Evolutionary conservation across 2,113 vertebrate genomes (phyloP).

Genomic region (Dunckerocampus dactyliophorus): DNA sequence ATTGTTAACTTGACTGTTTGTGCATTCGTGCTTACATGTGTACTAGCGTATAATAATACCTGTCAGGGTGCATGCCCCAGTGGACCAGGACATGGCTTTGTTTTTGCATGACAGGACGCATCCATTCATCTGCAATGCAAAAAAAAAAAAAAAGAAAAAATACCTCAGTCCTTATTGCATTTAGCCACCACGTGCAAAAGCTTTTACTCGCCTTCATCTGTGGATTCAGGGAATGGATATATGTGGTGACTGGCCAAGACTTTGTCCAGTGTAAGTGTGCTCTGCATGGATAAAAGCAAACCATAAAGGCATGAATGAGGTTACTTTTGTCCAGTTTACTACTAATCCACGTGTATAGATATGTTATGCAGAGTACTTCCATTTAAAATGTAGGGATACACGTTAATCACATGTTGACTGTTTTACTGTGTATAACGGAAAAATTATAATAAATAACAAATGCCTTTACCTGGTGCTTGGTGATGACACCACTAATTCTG

Average conservation of each 20-base stretch:
- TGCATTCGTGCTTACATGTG: neutral
- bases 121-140: conserved; percentile 85
- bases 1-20: neutral
- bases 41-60: conserved; percentile 47
- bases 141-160: neutral
- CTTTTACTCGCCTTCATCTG: conserved; percentile 81
- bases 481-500: conserved; percentile 86
- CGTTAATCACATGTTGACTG: neutral
- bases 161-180: neutral
- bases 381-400: neutral
- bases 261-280: conserved; percentile 85
- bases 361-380: neutral
- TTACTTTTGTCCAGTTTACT: neutral
- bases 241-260: conserved; percentile 88
- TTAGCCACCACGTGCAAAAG: neutral
- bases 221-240: conserved; percentile 76
- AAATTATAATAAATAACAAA: neutral
- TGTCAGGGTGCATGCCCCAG: conserved; percentile 88
- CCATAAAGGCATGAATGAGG: neutral
- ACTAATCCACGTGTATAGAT: neutral
- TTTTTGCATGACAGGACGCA: conserved; percentile 88
- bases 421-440: neutral
- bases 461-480: conserved; percentile 84
- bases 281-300: conserved; percentile 65
- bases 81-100: conserved; percentile 91